Conservation (phyloP, 2,888 invertebrate genomes). For the Thumatha senex region DNA sequence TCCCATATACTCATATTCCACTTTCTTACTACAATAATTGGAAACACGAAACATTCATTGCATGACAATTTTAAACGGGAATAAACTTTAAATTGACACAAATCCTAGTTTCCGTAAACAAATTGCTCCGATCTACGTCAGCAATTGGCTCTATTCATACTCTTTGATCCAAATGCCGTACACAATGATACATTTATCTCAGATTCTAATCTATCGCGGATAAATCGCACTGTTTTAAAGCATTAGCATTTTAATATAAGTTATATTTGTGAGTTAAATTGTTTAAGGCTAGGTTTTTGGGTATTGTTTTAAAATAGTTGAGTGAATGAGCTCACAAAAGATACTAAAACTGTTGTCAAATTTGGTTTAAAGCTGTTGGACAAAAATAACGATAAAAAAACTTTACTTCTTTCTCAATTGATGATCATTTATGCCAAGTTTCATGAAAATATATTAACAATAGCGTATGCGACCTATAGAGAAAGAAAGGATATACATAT, state of each 20-base stretch:
- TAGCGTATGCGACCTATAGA: too few species aligned
- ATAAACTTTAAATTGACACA: constrained; percentile 18
- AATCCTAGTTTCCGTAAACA: constrained; percentile 41
- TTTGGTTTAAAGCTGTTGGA: too few species aligned
- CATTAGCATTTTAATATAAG: constrained; percentile 41
- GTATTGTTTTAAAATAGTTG: background rate
- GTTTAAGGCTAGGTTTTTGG: constrained; percentile 10
- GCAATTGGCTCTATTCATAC: constrained; percentile 51
- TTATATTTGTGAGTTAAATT: constrained; percentile 31
- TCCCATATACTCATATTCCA: too few species aligned
- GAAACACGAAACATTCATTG: too few species aligned
- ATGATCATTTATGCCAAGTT: too few species aligned
- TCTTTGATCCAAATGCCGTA: constrained; percentile 22
- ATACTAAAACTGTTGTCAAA: too few species aligned
- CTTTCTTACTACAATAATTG: too few species aligned
- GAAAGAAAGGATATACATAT: too few species aligned
- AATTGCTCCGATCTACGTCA: constrained; percentile 47
- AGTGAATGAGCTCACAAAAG: too few species aligned
- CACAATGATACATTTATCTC: constrained; percentile 64
- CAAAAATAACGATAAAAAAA: too few species aligned
- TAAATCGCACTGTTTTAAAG: constrained; percentile 59
- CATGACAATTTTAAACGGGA: background rate
- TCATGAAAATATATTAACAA: too few species aligned
- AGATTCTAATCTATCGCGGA: constrained; percentile 69
- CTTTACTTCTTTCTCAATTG: too few species aligned